phyloP scores from a whole-genome alignment of 2,113 vertebrate species.

The Zootoca vivipara region DNA sequence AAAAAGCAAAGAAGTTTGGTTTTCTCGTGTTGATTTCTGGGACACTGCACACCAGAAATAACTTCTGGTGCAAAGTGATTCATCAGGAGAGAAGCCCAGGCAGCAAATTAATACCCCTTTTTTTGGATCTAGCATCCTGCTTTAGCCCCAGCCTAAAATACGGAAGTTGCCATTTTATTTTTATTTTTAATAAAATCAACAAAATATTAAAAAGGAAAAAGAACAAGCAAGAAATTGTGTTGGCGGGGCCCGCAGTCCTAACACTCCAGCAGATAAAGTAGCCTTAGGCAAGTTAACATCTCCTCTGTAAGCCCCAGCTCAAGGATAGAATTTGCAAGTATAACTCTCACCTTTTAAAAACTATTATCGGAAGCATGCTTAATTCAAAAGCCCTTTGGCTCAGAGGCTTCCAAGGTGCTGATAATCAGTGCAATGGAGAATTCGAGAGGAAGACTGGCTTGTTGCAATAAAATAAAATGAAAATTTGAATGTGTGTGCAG shows the following conservation, averaged over 20 bases:
- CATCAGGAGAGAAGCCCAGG: no score
- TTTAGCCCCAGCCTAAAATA: not conserved
- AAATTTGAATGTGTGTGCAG: not conserved
- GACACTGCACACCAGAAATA: not conserved
- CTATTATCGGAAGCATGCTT: not conserved
- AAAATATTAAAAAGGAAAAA: not conserved
- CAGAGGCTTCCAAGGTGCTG: not conserved
- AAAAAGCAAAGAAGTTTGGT: not conserved
- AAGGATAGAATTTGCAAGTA: not conserved
- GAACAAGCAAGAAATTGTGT: not conserved
- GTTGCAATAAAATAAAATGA: not conserved
- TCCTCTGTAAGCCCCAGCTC: not conserved
- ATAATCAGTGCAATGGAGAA: not conserved
- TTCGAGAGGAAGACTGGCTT: not conserved
- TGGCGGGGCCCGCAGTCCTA: no score
- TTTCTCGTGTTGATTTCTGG: slow-evolving; percentile 13
- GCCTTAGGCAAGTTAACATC: not conserved
- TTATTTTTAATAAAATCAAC: not conserved
- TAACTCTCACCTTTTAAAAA: not conserved
- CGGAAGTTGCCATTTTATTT: not conserved
- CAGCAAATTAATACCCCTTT: not conserved
- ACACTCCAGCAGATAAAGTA: not conserved
- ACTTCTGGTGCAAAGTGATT: not conserved
- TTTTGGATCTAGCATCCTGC: no score
- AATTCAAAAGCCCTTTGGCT: not conserved